A percentile compares a stretch with the other conserved stretches of the same genome.
These are phyloP conservation scores for Dipodomys spectabilis DNA, from an alignment of 2,113 vertebrate species.

Conservation along the genomic window DNA sequence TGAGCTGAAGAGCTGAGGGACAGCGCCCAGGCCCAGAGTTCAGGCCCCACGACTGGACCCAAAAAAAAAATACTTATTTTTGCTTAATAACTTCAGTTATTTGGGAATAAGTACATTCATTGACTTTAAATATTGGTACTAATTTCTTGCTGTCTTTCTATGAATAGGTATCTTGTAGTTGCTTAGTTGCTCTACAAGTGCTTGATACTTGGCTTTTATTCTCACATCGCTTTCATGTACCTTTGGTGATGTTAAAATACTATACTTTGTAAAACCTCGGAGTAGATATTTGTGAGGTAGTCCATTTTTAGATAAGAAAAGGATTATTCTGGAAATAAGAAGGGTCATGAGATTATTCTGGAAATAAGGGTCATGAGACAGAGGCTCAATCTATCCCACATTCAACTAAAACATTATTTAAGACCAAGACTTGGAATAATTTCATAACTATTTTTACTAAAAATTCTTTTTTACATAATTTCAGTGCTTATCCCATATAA, in stretches of 20 bases:
- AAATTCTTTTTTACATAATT: background rate
- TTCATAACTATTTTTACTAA: background rate
- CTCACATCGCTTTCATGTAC: background rate
- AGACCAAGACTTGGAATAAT: background rate
- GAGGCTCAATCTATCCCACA: background rate
- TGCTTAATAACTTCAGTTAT: background rate
- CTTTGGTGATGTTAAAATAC: background rate
- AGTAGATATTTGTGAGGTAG: background rate
- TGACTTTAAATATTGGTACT: background rate
- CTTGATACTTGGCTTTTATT: slow-evolving; percentile 20
- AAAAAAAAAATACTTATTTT: background rate
- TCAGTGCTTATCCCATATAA: background rate
- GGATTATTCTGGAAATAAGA: background rate
- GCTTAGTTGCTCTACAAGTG: background rate
- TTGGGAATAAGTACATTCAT: background rate
- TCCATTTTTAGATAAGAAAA: background rate
- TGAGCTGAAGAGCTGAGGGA: no score
- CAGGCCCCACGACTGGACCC: no score
- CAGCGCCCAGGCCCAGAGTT: no score
- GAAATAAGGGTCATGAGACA: background rate
- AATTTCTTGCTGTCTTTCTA: background rate
- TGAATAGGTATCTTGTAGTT: slow-evolving; percentile 19
- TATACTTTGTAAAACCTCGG: background rate
- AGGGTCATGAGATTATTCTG: background rate
- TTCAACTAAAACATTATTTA: background rate